Percentiles rank a stretch among this genome's conserved stretches.
These are phyloP conservation scores for Paedocypris sp. DNA, from an alignment of 2,113 vertebrate species.

Conservation along the genomic window DNA sequence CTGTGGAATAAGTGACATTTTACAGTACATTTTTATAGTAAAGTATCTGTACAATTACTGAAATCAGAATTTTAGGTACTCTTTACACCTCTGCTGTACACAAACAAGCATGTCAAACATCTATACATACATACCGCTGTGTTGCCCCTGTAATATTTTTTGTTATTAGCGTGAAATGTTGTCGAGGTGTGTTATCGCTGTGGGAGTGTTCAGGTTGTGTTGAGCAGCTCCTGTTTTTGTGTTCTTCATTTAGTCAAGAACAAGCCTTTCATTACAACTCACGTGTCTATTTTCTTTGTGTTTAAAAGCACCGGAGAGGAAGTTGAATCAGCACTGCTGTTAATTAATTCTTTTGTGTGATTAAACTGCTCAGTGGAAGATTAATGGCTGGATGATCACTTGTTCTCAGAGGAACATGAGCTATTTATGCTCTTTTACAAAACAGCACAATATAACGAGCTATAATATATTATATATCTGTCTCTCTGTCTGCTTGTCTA, in stretches of 20 bases:
- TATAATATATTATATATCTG: too few species aligned
- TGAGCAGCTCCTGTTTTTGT: background rate
- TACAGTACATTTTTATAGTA: too few species aligned
- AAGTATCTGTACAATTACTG: too few species aligned
- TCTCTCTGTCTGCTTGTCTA: too few species aligned
- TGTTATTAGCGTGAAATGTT: too few species aligned
- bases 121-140: too few species aligned
- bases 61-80: too few species aligned
- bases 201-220: background rate
- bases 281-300: background rate
- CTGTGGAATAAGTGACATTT: too few species aligned
- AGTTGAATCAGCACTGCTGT: background rate
- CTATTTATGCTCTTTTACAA: background rate
- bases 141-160: too few species aligned
- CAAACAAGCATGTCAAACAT: too few species aligned
- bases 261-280: background rate
- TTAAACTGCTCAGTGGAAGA: constrained; percentile 8
- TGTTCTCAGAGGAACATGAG: background rate
- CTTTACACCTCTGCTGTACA: too few species aligned
- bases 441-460: background rate
- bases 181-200: too few species aligned
- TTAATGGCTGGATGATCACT: constrained; percentile 3
- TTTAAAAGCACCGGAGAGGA: background rate
- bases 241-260: background rate
- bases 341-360: constrained; percentile 14